Base-by-base conservation (phyloP, 2,113 vertebrate genomes). In the Caranx ignobilis region DNA sequence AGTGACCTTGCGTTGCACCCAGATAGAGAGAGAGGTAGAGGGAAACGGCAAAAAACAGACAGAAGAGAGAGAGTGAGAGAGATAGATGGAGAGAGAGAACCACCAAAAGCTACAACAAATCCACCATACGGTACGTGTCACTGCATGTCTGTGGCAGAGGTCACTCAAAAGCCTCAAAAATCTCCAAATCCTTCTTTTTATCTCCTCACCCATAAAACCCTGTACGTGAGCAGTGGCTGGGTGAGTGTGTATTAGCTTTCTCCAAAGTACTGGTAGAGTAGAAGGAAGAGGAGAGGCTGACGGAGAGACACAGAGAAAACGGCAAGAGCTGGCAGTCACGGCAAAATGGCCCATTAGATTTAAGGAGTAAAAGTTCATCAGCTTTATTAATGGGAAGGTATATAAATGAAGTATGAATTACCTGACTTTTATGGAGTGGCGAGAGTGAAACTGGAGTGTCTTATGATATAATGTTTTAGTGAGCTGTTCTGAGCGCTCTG, bases 1-100 rank as follows among this genome's bases (percentile, higher is more conserved):
- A 96, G 95, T 96, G 96, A 96, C 96, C 96, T 95, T 95, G 91
- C 86, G 80, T 94, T 94, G 94, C 94, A 93, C 94, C 88, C 84
- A 85, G 78, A 88, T 78, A 84, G 84, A 84, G 57, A 84, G 57
- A 65, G 55, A 83, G 61, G 59, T 77, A 81, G 68, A 39, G 32
- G 31, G 21, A 77, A 59, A 80, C 9, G 31, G 39, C 11, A 13
- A 45, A 19, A 50, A 8, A 50, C 13, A 2, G 47, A 9, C 5
- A 26, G 26, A 3, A 50, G 56, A 71, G 37, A 66, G 63, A 37
- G 60, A 31, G 48, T 37, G 56, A 71, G 37, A 66, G 63, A 31
- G 60, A 31, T 43, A 37, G 65, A 43, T 47, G 48, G 11, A 75
- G 55, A 32, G 50, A 50, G 19, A 64, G 21, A 79, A 35, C 19